Base-by-base conservation (phyloP, 1,140 invertebrate genomes). In the Eurytemora carolleeae region DNA sequence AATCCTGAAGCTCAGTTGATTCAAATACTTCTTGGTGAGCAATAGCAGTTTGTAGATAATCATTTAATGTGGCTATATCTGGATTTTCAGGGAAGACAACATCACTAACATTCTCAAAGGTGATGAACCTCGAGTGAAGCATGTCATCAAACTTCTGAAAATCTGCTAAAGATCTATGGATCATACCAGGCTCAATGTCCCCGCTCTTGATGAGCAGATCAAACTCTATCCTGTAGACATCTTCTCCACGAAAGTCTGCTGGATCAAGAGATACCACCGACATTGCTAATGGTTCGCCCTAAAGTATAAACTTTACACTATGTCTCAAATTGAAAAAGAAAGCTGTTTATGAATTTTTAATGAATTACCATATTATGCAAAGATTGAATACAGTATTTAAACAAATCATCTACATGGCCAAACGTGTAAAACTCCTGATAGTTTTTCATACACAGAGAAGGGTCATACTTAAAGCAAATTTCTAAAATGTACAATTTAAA, bases 191-290 rank as follows among this genome's bases (percentile, higher is more conserved):
- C 31, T 59, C 18, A 16, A 15, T 31, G n/a, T 19, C 21, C 7
- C 19, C 20, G 54, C 20, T 55, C 15, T 7, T 7, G 7, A 12
- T 55, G n/a, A 20, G 1, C 2, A 57, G 17, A 21, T 21, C 18
- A 22, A 57, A 23, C 19, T 59, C 58, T 16, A 59, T 59, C 24
- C 58, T 59, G 26, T 25, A 59, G 18, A 59, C 3, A n/a, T 22
- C 22, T 3, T 22, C 22, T 24, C 26, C 25, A 2, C 58, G 16
- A n/a, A 59, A 20, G 26, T 59, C 58, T 3, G 21, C 16, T 17
- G 58, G 58, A 18, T 59, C 58, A 16, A 59, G 19, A 12, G 58
- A 16, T n/a, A 31, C 26, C 2, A 24, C 21, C 2, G n/a, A 16
- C 25, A 24, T 31, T 1, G 16, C 26, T 15, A 59, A n/a, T 2